Conservation (phyloP, 1,140 invertebrate genomes). For the Macrotrachela quadricornifera region DNA sequence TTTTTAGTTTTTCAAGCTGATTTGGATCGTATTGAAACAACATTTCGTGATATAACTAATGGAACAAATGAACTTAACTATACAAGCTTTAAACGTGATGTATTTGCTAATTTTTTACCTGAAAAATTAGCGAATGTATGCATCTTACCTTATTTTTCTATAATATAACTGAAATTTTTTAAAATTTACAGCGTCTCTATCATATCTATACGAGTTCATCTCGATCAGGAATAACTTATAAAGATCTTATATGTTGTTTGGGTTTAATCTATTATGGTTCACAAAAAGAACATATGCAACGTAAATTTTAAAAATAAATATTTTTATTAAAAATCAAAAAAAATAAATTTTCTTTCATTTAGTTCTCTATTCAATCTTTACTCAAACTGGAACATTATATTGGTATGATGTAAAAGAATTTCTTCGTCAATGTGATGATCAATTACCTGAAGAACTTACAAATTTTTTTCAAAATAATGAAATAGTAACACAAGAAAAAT, state of each 20-base stretch:
- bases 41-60: too few species aligned
- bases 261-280: slow-evolving; percentile 10
- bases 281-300: slow-evolving; percentile 13
- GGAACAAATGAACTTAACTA: too few species aligned
- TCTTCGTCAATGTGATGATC: not conserved
- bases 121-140: too few species aligned
- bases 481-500: slow-evolving; percentile 43
- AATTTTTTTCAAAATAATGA: not conserved
- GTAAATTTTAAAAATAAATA: too few species aligned
- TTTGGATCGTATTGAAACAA: too few species aligned
- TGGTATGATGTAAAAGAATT: not conserved
- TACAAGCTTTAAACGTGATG: too few species aligned
- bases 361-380: not conserved
- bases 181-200: not conserved
- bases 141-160: not conserved
- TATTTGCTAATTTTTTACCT: too few species aligned
- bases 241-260: not conserved
- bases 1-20: too few species aligned
- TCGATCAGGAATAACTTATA: not conserved
- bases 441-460: not conserved
- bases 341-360: slow-evolving; percentile 16
- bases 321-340: too few species aligned
- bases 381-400: not conserved
- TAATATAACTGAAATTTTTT: not conserved
- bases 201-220: not conserved